These are phyloP conservation scores for Calephelis perditalis DNA, from an alignment of 2,888 invertebrate species.

Conservation along the genomic window DNA sequence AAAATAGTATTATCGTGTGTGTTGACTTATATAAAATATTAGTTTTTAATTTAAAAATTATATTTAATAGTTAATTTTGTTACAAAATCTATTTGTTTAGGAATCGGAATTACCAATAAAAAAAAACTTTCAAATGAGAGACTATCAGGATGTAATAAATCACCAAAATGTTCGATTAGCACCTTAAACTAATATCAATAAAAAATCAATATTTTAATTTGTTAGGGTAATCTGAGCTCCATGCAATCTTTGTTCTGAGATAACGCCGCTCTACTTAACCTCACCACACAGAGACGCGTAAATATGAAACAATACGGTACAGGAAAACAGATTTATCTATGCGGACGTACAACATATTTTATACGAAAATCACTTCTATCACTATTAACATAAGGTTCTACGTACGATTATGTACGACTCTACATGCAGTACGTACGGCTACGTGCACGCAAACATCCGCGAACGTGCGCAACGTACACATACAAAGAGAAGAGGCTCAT, in stretches of 20 bases:
- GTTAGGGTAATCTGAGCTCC: slow-evolving; percentile 59
- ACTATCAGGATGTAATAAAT: neutral
- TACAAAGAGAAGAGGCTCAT: slow-evolving; percentile 36
- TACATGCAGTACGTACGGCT: slow-evolving; percentile 39
- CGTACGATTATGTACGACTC: slow-evolving; percentile 24
- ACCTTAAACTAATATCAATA: slow-evolving; percentile 11
- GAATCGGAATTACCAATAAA: too few relatives aligned
- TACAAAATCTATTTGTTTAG: too few relatives aligned
- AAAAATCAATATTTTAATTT: slow-evolving; percentile 29
- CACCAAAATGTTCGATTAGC: slow-evolving; percentile 1
- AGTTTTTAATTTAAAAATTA: too few relatives aligned
- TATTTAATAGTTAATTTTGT: too few relatives aligned
- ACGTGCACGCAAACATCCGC: slow-evolving; percentile 54
- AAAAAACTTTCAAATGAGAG: neutral
- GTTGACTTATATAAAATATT: too few relatives aligned
- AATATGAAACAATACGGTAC: slow-evolving; percentile 78
- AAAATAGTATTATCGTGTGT: too few relatives aligned
- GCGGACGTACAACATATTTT: slow-evolving; percentile 34
- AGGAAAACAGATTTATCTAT: slow-evolving; percentile 60
- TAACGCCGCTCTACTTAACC: slow-evolving; percentile 78
- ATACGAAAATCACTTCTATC: slow-evolving; percentile 37
- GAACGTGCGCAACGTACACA: slow-evolving; percentile 28
- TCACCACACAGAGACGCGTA: slow-evolving; percentile 74
- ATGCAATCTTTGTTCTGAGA: slow-evolving; percentile 72
- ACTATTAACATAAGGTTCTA: slow-evolving; percentile 33